These are phyloP conservation scores for Plectropomus leopardus DNA, from an alignment of 2,113 vertebrate genomes.

Conservation along the genomic window DNA sequence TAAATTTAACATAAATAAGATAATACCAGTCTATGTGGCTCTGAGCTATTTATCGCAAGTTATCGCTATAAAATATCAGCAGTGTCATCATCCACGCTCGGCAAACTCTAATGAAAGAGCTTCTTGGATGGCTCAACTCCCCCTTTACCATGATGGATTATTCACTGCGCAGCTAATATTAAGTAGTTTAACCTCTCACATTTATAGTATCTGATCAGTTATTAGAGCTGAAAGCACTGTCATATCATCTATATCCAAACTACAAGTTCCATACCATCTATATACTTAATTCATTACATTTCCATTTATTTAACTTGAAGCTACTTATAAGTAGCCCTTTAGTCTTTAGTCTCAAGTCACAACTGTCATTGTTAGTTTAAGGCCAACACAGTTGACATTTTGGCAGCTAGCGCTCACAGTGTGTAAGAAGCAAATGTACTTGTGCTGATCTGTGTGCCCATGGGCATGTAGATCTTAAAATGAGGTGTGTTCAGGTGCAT, in stretches of 20 bases:
- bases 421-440: no score
- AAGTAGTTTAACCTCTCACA: not conserved
- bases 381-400: no score
- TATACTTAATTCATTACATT: not conserved
- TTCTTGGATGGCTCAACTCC: not conserved
- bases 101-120: not conserved
- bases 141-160: not conserved
- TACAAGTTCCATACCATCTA: not conserved
- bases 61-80: not conserved
- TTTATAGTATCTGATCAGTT: not conserved
- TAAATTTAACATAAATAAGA: constrained; percentile 23
- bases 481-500: no score
- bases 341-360: no score
- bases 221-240: no score
- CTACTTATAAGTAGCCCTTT: no score
- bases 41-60: constrained; percentile 12
- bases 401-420: no score
- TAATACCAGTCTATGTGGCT: not conserved
- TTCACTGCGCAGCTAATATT: not conserved
- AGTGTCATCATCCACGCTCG: not conserved
- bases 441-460: no score
- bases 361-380: no score
- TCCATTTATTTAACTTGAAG: no score
- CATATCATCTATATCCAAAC: not conserved
- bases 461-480: no score